Evolutionary conservation across 1,140 invertebrate genomes (phyloP).

Genomic region (Euwallacea fornicatus): DNA sequence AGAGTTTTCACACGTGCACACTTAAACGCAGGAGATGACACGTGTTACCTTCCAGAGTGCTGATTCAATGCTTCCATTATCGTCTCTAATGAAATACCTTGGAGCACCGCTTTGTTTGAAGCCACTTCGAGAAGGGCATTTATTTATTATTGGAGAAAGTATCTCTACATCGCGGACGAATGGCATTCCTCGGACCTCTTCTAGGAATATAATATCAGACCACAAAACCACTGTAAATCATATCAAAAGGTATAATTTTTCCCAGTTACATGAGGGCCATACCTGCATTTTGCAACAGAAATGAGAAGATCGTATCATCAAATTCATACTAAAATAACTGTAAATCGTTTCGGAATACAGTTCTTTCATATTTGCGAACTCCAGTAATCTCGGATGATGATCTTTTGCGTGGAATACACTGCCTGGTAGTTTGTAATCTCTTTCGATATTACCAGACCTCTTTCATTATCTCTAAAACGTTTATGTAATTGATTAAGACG

Average conservation of each 20-base stretch:
- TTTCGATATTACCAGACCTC: neutral
- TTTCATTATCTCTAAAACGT: too few species aligned
- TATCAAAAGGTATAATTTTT: constrained; percentile 2
- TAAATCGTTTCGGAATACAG: constrained; percentile 1
- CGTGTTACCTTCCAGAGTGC: too few species aligned
- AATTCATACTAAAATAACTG: neutral
- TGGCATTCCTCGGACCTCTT: constrained; percentile 8
- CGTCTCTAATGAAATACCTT: too few species aligned
- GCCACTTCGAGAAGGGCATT: constrained; percentile 24
- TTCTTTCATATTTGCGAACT: neutral
- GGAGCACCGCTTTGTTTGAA: too few species aligned
- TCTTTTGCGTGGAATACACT: constrained; percentile 1
- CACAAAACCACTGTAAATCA: neutral
- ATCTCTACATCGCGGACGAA: constrained; percentile 33
- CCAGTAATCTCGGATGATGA: neutral
- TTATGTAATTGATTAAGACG: too few species aligned
- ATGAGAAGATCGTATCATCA: neutral
- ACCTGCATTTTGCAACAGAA: constrained; percentile 2
- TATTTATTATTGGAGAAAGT: constrained; percentile 42
- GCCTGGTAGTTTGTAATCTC: neutral
- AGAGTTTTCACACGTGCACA: constrained; percentile 7
- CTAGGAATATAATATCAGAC: neutral
- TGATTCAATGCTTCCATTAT: too few species aligned
- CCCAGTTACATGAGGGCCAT: neutral
- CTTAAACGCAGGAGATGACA: neutral